Evolutionary conservation across 2,113 vertebrate species (phyloP).

Genomic region (Trogon melanurus): DNA sequence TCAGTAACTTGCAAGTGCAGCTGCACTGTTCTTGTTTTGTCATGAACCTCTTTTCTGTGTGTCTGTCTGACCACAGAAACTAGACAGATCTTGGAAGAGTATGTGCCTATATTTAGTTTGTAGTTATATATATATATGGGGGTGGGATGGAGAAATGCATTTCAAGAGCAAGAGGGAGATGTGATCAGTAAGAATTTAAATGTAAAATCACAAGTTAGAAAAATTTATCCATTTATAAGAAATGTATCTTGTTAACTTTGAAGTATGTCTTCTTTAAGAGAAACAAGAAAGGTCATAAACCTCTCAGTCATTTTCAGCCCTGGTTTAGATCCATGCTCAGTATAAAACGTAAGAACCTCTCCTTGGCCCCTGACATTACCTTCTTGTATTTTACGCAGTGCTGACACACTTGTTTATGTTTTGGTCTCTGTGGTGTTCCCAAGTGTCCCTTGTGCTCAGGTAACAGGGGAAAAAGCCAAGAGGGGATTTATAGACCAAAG

Average conservation of each 20-base stretch:
- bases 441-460: not conserved
- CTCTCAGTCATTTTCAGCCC: not conserved
- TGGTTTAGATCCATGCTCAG: conserved; percentile 2
- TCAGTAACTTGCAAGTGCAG: conserved; percentile 14
- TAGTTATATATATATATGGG: not conserved
- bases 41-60: not conserved
- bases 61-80: conserved; percentile 32
- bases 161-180: not conserved
- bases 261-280: conserved; percentile 31
- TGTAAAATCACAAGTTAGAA: not conserved
- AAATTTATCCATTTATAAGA: not conserved
- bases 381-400: not conserved
- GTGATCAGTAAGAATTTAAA: not conserved
- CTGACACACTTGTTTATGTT: not conserved
- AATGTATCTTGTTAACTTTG: not conserved
- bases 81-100: conserved; percentile 28
- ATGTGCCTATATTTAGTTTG: not conserved
- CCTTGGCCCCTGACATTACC: not conserved
- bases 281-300: not conserved
- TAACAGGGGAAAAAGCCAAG: not conserved
- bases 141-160: not conserved
- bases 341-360: not conserved
- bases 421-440: not conserved
- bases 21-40: conserved; percentile 4
- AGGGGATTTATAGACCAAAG: not conserved